Conservation (phyloP, 1,140 invertebrate species). For the Diprion similis region DNA sequence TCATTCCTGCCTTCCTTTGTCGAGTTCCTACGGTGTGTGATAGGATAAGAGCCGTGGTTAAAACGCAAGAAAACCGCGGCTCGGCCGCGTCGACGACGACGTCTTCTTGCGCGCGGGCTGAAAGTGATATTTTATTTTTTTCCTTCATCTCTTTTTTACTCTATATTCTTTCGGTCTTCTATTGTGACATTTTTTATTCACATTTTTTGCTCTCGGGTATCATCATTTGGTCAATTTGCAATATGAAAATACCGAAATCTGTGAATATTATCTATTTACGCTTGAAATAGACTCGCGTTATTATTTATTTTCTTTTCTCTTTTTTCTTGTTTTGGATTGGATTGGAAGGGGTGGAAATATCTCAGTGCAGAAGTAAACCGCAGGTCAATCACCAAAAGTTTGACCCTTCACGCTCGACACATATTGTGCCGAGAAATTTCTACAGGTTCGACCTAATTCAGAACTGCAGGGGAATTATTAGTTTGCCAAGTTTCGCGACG, state of each 20-base stretch:
- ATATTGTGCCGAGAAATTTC: background rate
- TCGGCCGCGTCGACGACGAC: too few relatives aligned
- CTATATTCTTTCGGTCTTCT: background rate
- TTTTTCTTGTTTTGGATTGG: too few relatives aligned
- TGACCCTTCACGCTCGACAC: background rate
- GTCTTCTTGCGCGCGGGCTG: background rate
- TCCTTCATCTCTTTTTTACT: background rate
- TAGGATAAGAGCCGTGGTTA: background rate
- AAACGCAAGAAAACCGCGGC: slow-evolving; percentile 3
- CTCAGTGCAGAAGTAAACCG: too few relatives aligned
- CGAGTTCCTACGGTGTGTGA: background rate
- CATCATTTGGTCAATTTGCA: too few relatives aligned
- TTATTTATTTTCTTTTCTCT: too few relatives aligned
- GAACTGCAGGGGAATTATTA: background rate
- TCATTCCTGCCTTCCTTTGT: slow-evolving; percentile 7
- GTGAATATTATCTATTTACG: too few relatives aligned
- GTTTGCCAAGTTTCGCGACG: background rate
- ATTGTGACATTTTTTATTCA: too few relatives aligned
- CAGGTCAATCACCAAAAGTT: background rate
- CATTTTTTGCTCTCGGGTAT: too few relatives aligned
- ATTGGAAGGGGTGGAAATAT: too few relatives aligned
- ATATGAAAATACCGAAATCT: too few relatives aligned
- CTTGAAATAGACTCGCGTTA: too few relatives aligned
- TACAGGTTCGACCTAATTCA: background rate
- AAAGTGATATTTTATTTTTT: background rate